Percentiles rank a stretch among this genome's conserved stretches.
phyloP scores from a whole-genome alignment of 92 coral and sea anemone genomes.

The Palythoa caribaeorum region DNA sequence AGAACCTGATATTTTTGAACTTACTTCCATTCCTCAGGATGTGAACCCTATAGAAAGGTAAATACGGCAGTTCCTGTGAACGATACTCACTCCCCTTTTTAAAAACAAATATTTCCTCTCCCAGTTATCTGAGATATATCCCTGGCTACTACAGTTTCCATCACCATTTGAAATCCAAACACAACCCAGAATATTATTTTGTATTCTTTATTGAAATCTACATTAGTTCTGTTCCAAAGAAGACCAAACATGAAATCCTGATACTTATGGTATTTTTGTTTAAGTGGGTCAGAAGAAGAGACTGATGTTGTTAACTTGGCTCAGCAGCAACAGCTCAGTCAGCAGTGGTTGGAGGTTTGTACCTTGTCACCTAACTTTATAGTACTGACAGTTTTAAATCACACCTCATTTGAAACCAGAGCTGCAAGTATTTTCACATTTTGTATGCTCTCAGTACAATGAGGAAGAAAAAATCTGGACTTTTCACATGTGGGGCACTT shows the following conservation, averaged over 20 bases:
- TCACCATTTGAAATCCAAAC: too few relatives aligned
- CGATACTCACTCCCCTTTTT: not conserved
- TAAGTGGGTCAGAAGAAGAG: constrained; percentile 50
- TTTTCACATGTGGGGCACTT: constrained; percentile 46
- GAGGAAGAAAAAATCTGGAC: constrained; percentile 46
- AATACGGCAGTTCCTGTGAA: not conserved
- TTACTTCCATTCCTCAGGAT: constrained; percentile 70
- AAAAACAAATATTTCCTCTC: not conserved
- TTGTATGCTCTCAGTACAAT: constrained; percentile 32
- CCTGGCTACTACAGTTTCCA: too few relatives aligned
- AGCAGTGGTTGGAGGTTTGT: constrained; percentile 60
- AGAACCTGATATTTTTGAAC: constrained; percentile 94
- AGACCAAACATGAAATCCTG: too few relatives aligned
- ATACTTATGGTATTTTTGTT: not conserved
- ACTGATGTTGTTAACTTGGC: constrained; percentile 10
- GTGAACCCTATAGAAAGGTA: constrained; percentile 49
- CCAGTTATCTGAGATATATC: too few relatives aligned
- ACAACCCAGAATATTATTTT: too few relatives aligned
- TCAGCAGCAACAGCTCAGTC: constrained; percentile 37
- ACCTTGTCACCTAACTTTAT: too few relatives aligned
- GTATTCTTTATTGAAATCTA: too few relatives aligned
- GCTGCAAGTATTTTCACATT: not conserved
- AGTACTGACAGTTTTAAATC: too few relatives aligned
- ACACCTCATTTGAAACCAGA: constrained; percentile 38
- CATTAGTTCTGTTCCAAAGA: too few relatives aligned